Evolutionary conservation across 2,797 vertebrate genomes (phyloP), one percentile per base, ranked within the genome.

Genomic region (Platalea minor): DNA sequence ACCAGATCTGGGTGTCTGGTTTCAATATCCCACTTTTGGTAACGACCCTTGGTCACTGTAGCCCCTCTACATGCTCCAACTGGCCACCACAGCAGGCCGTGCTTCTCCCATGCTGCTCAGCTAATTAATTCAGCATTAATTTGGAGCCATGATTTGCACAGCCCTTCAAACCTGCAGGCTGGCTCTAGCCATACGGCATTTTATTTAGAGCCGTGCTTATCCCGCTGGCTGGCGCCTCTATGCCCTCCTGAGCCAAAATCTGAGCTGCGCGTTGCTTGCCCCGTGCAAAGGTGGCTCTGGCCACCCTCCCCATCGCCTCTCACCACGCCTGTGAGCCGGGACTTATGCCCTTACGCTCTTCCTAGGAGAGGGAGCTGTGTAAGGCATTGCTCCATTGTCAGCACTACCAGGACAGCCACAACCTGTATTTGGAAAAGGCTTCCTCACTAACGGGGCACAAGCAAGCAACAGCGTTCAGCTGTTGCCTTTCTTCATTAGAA

Each of bases 81-180:
- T 53, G 51, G 41, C 41, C 41, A 41, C 41, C 41, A 41, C 41
- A 81, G 54, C 57, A 91, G 70, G 25, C 31, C 0, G 0, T 72
- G 17, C 24, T 54, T 88, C 59, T 93, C 48, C 33, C 50, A 35
- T 46, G 53, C 9, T 2, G 2, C 31, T 72, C 50, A 61, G 76
- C 15, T 86, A 81, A 93, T 81, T 64, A 93, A 93, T 75, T 84
- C 57, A 84, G 61, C 84, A 59, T 75, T 79, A 68, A 64, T 90
- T 74, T 50, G 26, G 33, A 95, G 24, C 33, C 43, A 43, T 53
- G 64, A 24, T 31, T 92, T 57, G 20, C 39, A 85, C 28, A 80
- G 43, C 31, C 33, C 64, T 88, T 93, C 60, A 88, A 76, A 91
- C 56, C 31, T 2, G 0, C 23, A 37, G 53, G 28, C 21, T 75